A percentile compares a stretch with the other conserved stretches of the same genome.
Conservation (phyloP, 37 sponge, comb jelly and placozoan genomes). For the Ianthella basta region DNA sequence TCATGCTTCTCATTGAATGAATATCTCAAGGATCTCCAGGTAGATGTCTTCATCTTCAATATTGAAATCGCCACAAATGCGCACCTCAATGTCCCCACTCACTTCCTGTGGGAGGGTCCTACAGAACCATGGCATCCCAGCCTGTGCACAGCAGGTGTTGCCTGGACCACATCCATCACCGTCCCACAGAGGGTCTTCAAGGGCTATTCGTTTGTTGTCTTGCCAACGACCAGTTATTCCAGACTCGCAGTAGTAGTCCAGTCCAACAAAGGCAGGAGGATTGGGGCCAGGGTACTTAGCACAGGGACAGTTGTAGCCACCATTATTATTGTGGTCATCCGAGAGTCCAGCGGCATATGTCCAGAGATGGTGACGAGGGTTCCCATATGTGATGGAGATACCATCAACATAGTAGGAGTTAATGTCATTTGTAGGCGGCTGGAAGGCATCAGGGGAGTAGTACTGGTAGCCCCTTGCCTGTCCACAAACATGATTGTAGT, state of each 20-base stretch:
- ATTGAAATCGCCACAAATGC: neutral
- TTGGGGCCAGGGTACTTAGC: constrained; percentile 17
- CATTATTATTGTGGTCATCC: constrained; percentile 5
- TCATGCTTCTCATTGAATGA: constrained; percentile 4
- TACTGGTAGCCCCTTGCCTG: neutral
- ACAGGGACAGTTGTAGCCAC: constrained; percentile 29
- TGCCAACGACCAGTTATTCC: constrained; percentile 28
- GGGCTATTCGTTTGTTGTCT: too few relatives aligned
- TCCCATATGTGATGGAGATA: constrained; percentile 30
- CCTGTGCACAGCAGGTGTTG: constrained; percentile 29
- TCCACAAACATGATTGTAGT: constrained; percentile 6
- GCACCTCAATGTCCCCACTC: constrained; percentile 12
- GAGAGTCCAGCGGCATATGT: constrained; percentile 25
- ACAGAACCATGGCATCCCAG: constrained; percentile 37
- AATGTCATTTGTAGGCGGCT: neutral
- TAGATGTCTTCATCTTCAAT: neutral
- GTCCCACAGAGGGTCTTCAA: constrained; percentile 30
- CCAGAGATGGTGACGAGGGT: constrained; percentile 36
- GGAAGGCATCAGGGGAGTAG: neutral
- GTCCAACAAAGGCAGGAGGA: constrained; percentile 23
- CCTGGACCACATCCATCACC: constrained; percentile 25
- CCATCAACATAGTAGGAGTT: constrained; percentile 8
- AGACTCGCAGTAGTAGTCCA: constrained; percentile 31
- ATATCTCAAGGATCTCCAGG: constrained; percentile 32
- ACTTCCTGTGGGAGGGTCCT: constrained; percentile 19